A percentile compares a stretch with the other conserved stretches of the same genome.
Evolutionary conservation across 2,113 vertebrate genomes (phyloP).

Genomic region (Onychorhynchus coronatus): DNA sequence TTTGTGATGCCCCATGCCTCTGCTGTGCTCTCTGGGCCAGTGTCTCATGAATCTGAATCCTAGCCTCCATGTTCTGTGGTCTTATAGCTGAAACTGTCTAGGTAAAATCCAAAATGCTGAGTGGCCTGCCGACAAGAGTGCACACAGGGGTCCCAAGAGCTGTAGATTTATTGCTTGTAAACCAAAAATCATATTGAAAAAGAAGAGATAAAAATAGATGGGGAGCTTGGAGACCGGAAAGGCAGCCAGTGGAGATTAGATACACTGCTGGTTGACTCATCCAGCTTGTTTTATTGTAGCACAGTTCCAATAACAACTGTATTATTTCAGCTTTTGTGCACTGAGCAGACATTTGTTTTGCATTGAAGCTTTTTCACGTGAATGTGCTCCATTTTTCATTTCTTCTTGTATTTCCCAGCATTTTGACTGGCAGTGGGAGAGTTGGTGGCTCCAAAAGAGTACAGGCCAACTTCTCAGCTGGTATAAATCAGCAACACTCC

Average conservation of each 20-base stretch:
- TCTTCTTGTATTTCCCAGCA: background rate
- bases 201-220: constrained; percentile 70
- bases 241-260: constrained; percentile 74
- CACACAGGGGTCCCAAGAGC: constrained; percentile 21
- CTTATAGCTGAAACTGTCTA: background rate
- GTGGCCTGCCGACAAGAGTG: constrained; percentile 51
- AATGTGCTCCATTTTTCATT: constrained; percentile 45
- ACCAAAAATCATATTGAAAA: constrained; percentile 66
- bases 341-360: constrained; percentile 55
- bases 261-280: constrained; percentile 64
- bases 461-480: constrained; percentile 38
- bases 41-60: background rate
- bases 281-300: constrained; percentile 65
- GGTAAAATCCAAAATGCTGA: constrained; percentile 40
- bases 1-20: background rate
- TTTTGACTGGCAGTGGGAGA: constrained; percentile 30
- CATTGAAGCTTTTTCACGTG: constrained; percentile 52
- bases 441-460: background rate
- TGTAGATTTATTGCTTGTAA: constrained; percentile 69
- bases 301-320: constrained; percentile 62
- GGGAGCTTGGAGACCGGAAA: constrained; percentile 60
- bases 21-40: background rate
- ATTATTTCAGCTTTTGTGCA: constrained; percentile 63
- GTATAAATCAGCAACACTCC: constrained; percentile 57
- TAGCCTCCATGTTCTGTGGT: background rate